Conservation (phyloP, 2,888 invertebrate genomes). For the Brassicogethes aeneus region DNA sequence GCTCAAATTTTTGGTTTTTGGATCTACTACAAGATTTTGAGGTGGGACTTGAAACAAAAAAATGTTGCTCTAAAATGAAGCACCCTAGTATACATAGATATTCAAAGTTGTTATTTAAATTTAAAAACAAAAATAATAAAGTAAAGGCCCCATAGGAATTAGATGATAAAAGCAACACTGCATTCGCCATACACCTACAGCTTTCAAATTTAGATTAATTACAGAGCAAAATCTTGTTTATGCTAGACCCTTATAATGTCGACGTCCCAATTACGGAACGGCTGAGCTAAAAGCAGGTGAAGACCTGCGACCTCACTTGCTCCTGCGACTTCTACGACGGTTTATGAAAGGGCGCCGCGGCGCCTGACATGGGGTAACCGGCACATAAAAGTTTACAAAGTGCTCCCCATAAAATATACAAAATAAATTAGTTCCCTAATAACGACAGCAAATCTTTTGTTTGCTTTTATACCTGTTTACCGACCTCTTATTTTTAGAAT, state of each 20-base stretch:
- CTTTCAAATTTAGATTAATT: slow-evolving; percentile 9
- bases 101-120: no score
- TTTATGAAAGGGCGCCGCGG: background rate
- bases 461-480: no score
- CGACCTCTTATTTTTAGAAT: no score
- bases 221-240: slow-evolving; percentile 7
- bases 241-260: slow-evolving; percentile 5
- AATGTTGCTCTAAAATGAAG: no score
- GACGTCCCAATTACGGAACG: slow-evolving; percentile 5
- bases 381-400: background rate
- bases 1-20: no score
- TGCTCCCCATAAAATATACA: background rate
- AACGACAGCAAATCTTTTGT: no score
- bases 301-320: slow-evolving; percentile 6
- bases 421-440: background rate
- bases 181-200: slow-evolving; percentile 1
- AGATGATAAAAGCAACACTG: slow-evolving; percentile 6
- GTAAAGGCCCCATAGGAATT: no score
- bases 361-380: background rate
- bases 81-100: no score
- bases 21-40: no score
- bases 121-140: no score
- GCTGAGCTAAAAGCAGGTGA: slow-evolving; percentile 4
- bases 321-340: background rate
- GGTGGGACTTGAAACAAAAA: no score